Evolutionary conservation across 2,113 vertebrate genomes (phyloP).

Genomic region (Sitta europaea): DNA sequence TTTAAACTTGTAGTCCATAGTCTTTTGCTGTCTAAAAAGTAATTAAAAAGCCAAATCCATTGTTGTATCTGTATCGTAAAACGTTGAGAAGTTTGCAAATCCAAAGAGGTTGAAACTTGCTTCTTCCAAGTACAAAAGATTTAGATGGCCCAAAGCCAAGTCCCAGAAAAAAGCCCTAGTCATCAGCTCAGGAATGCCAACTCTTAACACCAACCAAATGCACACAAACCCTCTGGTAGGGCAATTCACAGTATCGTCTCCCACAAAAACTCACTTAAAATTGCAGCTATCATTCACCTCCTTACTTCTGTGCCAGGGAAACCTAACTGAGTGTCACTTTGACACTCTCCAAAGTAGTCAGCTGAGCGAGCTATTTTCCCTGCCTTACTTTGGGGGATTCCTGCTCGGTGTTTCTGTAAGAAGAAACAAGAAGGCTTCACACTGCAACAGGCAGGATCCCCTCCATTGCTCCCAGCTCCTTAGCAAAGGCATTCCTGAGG

Average conservation of each 20-base stretch:
- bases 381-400: conserved; percentile 22
- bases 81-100: neutral
- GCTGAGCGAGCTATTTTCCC: neutral
- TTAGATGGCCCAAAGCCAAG: conserved; percentile 28
- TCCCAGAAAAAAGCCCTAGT: neutral
- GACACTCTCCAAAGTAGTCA: neutral
- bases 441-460: neutral
- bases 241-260: neutral
- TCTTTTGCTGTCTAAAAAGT: neutral
- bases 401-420: neutral
- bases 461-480: conserved; percentile 11
- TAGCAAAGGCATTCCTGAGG: conserved; percentile 15
- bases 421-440: neutral
- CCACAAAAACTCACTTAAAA: neutral
- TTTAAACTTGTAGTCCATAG: neutral
- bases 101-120: neutral
- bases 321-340: neutral
- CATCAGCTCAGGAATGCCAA: conserved; percentile 32
- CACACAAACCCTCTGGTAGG: neutral
- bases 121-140: conserved; percentile 32
- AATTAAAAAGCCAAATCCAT: neutral
- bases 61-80: neutral
- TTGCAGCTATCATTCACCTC: neutral
- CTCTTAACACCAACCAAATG: conserved; percentile 26
- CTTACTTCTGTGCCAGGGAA: neutral